These are phyloP conservation scores for Cinclus cinclus DNA, from an alignment of 2,113 vertebrate species.

Conservation along the genomic window DNA sequence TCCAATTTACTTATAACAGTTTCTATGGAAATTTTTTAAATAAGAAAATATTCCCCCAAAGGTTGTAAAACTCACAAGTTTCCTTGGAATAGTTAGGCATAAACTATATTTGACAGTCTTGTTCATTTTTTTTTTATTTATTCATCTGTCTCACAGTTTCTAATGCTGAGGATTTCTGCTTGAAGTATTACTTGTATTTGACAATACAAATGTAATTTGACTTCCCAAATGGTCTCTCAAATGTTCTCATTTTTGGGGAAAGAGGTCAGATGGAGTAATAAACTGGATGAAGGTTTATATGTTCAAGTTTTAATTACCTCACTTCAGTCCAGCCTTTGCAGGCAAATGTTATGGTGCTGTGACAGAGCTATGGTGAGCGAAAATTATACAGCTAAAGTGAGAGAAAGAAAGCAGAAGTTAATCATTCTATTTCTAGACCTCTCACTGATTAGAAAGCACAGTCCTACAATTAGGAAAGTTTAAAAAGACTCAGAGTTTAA, in stretches of 20 bases:
- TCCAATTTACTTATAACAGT: neutral
- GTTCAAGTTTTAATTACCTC: neutral
- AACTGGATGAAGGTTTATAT: neutral
- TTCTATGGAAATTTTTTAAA: slow-evolving; percentile 33
- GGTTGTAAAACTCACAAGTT: slow-evolving; percentile 49
- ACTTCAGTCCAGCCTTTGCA: neutral
- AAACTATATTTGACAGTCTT: slow-evolving; percentile 4
- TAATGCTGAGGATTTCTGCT: neutral
- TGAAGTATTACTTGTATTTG: neutral
- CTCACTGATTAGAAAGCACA: neutral
- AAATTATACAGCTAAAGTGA: neutral
- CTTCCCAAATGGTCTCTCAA: neutral
- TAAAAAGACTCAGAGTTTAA: neutral
- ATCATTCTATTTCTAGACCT: neutral
- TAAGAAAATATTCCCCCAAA: slow-evolving; percentile 32
- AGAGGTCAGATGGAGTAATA: neutral
- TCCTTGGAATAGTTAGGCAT: slow-evolving; percentile 35
- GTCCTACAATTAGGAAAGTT: neutral
- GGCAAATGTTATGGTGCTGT: neutral
- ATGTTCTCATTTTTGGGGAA: neutral
- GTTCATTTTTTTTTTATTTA: neutral
- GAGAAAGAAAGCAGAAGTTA: neutral
- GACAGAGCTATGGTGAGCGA: neutral
- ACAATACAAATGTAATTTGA: neutral
- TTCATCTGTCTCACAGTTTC: neutral